Percentiles rank a stretch among this genome's conserved stretches.
Evolutionary conservation across 2,797 vertebrate species (phyloP).

Genomic region (Emys orbicularis): DNA sequence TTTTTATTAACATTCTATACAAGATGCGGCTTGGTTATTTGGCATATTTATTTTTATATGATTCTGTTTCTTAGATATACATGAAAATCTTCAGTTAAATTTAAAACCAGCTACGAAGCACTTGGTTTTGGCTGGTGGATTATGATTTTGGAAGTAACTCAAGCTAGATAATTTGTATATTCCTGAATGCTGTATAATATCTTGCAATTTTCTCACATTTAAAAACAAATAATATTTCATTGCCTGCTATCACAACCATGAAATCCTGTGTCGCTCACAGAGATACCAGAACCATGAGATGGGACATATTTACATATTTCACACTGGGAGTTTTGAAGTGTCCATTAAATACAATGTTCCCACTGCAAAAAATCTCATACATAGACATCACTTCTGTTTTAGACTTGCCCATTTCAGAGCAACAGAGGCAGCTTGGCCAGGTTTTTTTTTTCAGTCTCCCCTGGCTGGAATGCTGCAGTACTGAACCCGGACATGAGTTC

Average conservation of each 20-base stretch:
- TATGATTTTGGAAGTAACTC: neutral
- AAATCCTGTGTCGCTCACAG: neutral
- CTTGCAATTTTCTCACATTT: neutral
- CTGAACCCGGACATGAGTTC: neutral
- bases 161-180: neutral
- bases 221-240: neutral
- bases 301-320: neutral
- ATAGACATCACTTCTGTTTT: neutral
- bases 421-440: neutral
- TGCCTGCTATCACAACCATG: neutral
- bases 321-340: neutral
- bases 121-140: neutral
- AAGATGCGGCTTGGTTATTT: neutral
- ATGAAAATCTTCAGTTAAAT: neutral
- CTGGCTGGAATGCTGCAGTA: neutral
- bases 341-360: neutral
- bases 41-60: neutral
- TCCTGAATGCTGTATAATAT: neutral
- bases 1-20: neutral
- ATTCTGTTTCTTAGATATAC: neutral
- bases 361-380: neutral
- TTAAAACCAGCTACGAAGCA: neutral
- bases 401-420: neutral
- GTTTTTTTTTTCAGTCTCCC: neutral
- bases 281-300: neutral